Evolutionary conservation across 2,888 invertebrate genomes (phyloP).

Genomic region (Syrista parreyssii): DNA sequence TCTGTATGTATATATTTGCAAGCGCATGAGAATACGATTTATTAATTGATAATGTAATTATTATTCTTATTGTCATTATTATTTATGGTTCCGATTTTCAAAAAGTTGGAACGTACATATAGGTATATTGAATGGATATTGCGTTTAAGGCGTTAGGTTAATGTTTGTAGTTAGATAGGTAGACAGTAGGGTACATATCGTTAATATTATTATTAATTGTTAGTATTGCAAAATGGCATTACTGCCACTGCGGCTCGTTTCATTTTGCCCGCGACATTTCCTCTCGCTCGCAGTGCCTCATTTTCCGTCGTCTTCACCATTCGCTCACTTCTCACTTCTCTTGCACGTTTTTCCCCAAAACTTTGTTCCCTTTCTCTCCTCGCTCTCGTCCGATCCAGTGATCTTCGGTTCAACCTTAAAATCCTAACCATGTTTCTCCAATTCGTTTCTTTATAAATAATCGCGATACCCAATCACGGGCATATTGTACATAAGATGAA

Average conservation of each 20-base stretch:
- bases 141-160: constrained; percentile 56
- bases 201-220: constrained; percentile 54
- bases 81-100: constrained; percentile 41
- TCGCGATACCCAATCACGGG: neutral
- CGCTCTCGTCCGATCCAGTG: neutral
- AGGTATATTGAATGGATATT: constrained; percentile 32
- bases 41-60: constrained; percentile 47
- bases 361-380: neutral
- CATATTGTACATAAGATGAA: neutral
- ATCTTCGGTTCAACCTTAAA: neutral
- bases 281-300: neutral
- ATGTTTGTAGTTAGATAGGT: constrained; percentile 53
- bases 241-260: constrained; percentile 55
- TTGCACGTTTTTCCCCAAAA: neutral
- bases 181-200: constrained; percentile 56
- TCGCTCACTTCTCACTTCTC: neutral
- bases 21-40: constrained; percentile 48
- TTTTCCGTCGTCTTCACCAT: neutral
- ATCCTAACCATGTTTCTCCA: neutral
- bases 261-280: constrained; percentile 38
- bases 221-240: constrained; percentile 54
- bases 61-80: constrained; percentile 42
- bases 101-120: constrained; percentile 22
- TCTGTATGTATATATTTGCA: constrained; percentile 64
- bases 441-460: neutral